phyloP scores from a whole-genome alignment of 2,888 invertebrate species.

The Idaea biselata region DNA sequence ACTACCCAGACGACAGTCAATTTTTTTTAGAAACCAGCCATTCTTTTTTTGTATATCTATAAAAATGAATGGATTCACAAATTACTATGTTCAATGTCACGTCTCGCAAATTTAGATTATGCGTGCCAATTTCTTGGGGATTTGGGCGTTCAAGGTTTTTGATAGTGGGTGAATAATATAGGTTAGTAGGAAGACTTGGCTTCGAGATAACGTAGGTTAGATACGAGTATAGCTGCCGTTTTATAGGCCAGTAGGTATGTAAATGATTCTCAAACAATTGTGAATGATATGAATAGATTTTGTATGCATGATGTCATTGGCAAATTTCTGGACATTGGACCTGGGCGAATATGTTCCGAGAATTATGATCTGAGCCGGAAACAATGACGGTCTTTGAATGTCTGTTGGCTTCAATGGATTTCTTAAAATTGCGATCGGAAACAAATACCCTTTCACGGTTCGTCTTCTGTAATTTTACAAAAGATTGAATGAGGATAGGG shows the following conservation, averaged over 20 bases:
- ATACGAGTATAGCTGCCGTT: slow-evolving; percentile 10
- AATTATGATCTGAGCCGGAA: neutral
- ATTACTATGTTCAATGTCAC: slow-evolving; percentile 52
- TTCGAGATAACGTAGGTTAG: slow-evolving; percentile 31
- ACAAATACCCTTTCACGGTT: neutral
- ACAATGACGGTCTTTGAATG: slow-evolving; percentile 3
- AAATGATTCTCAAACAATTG: slow-evolving; percentile 7
- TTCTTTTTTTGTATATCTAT: slow-evolving; percentile 41
- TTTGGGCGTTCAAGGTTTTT: slow-evolving; percentile 44
- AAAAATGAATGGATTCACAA: slow-evolving; percentile 61
- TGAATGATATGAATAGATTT: slow-evolving; percentile 7
- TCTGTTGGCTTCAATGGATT: slow-evolving; percentile 1
- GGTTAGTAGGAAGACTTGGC: slow-evolving; percentile 40
- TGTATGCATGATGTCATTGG: slow-evolving; percentile 18
- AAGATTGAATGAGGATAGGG: neutral
- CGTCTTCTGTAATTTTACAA: neutral
- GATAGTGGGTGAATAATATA: slow-evolving; percentile 45
- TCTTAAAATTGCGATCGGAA: neutral
- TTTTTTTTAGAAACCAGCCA: slow-evolving; percentile 29
- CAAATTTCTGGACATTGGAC: slow-evolving; percentile 4
- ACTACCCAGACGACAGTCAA: slow-evolving; percentile 39
- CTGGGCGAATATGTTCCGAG: slow-evolving; percentile 2
- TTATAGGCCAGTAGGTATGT: slow-evolving; percentile 26
- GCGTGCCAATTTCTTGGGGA: slow-evolving; percentile 50
- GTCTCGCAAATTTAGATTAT: slow-evolving; percentile 41